Percentiles rank a stretch among this genome's conserved stretches.
phyloP scores from a whole-genome alignment of 1,140 invertebrate species.

The Drosophila equinoxialis region DNA sequence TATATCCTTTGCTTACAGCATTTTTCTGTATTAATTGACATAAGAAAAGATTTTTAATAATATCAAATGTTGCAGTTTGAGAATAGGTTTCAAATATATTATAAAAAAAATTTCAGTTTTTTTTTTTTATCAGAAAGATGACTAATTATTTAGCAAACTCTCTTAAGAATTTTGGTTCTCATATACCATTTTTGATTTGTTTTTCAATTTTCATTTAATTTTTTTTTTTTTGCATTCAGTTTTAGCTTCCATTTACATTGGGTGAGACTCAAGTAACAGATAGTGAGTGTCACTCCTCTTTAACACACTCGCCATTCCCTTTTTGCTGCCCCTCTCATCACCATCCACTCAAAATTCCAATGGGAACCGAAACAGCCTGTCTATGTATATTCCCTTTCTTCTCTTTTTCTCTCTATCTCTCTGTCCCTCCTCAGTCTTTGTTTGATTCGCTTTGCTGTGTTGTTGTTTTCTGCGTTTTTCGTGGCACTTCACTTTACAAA shows the following conservation, averaged over 20 bases:
- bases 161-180: not conserved
- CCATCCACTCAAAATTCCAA: slow-evolving; percentile 46
- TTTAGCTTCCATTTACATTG: not conserved
- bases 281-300: slow-evolving; percentile 15
- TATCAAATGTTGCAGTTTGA: too few relatives aligned
- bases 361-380: slow-evolving; percentile 50
- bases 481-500: slow-evolving; percentile 43
- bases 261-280: slow-evolving; percentile 3
- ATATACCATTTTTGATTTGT: not conserved
- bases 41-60: too few relatives aligned
- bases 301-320: not conserved
- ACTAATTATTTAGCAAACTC: not conserved
- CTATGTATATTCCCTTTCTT: not conserved
- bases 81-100: too few relatives aligned
- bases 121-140: too few relatives aligned
- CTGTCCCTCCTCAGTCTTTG: not conserved
- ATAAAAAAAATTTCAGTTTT: too few relatives aligned
- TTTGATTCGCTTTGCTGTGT: not conserved
- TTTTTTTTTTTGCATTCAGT: not conserved
- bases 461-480: not conserved
- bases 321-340: not conserved
- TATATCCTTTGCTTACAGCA: too few relatives aligned
- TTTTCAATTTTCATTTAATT: not conserved
- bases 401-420: not conserved
- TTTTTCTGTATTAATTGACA: too few relatives aligned